phyloP scores from a whole-genome alignment of 2,113 vertebrate species.

The Thalassarche chlororhynchos region DNA sequence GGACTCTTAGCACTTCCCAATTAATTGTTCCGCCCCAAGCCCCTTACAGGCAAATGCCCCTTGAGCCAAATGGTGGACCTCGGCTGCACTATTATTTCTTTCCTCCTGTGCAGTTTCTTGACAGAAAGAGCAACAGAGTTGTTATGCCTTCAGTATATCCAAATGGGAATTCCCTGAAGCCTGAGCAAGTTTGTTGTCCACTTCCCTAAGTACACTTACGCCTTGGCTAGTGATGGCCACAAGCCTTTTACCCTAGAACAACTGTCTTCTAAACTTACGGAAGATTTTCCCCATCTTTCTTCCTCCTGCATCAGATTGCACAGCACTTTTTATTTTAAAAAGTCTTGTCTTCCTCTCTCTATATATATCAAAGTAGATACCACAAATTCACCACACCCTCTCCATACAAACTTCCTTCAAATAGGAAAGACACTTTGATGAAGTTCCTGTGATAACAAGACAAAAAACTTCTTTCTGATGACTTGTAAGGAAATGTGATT shows the following conservation, averaged over 20 bases:
- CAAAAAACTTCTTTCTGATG: not conserved
- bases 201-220: not conserved
- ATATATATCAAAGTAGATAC: not conserved
- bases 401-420: not conserved
- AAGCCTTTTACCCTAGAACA: not conserved
- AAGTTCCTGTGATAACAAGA: not conserved
- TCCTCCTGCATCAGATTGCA: not conserved
- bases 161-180: not conserved
- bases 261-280: rapidly evolving
- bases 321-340: too few relatives aligned
- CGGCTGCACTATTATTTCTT: not conserved
- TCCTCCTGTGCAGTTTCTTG: not conserved
- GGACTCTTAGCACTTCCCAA: not conserved
- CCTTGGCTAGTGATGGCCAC: not conserved
- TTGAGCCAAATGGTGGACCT: not conserved
- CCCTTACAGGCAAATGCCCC: not conserved
- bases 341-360: not conserved
- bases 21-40: not conserved
- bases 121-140: not conserved
- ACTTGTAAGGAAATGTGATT: not conserved
- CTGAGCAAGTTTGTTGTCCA: not conserved
- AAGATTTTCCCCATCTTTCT: not conserved
- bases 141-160: not conserved
- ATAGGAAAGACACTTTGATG: not conserved
- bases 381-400: not conserved